Evolutionary conservation across 2,888 invertebrate species (phyloP).

Genomic region (Omphaloscelis lunosa): DNA sequence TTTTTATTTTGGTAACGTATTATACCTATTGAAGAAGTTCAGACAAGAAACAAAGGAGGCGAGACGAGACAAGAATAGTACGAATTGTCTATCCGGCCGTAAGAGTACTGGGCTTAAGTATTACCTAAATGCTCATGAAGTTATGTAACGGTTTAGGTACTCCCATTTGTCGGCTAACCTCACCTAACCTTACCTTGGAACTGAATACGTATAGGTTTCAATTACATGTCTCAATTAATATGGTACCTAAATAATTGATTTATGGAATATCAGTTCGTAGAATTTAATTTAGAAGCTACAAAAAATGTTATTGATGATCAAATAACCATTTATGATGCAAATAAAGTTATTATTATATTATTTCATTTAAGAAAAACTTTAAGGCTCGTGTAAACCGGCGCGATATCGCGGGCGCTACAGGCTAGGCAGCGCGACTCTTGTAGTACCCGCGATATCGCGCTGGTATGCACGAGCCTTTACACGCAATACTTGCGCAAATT

Average conservation of each 20-base stretch:
- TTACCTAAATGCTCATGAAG: neutral
- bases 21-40: too few relatives aligned
- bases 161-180: neutral
- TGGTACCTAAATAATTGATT: conserved; percentile 10
- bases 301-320: neutral
- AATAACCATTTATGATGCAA: neutral
- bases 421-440: too few relatives aligned
- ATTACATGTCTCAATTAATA: neutral
- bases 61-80: neutral
- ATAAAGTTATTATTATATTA: too few relatives aligned
- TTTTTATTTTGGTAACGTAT: neutral
- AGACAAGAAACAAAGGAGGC: neutral
- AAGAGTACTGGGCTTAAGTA: neutral
- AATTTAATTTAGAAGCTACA: neutral
- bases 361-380: too few relatives aligned
- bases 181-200: neutral
- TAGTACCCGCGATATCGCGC: too few relatives aligned
- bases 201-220: neutral
- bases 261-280: neutral
- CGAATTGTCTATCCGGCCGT: neutral
- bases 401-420: too few relatives aligned
- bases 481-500: neutral
- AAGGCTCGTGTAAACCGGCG: too few relatives aligned
- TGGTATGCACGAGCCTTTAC: too few relatives aligned
- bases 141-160: neutral